phyloP scores from a whole-genome alignment of 2,888 invertebrate species.

The Amblyjoppa proteus region DNA sequence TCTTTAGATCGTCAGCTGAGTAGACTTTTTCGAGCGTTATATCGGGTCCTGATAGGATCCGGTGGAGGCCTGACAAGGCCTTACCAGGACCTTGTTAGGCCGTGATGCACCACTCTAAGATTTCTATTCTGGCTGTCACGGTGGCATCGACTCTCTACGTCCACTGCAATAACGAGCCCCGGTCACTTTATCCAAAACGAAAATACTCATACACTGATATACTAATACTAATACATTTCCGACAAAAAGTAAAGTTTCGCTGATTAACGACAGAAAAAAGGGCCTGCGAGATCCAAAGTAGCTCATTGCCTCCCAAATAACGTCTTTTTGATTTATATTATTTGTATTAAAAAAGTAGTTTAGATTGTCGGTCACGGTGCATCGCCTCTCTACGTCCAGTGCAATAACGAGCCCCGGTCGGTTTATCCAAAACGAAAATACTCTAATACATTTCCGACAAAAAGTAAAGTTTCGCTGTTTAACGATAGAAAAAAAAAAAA shows the following conservation, averaged over 20 bases:
- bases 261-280: slow-evolving; percentile 17
- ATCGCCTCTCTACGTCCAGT: background rate
- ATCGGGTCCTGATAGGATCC: too few species aligned
- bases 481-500: slow-evolving; percentile 10
- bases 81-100: too few species aligned
- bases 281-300: slow-evolving; percentile 73
- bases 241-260: slow-evolving; percentile 28
- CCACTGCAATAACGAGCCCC: background rate
- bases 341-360: too few species aligned
- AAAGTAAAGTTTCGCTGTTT: slow-evolving; percentile 29
- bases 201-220: background rate
- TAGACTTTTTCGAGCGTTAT: too few species aligned
- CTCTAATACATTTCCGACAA: background rate
- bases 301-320: slow-evolving; percentile 78
- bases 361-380: background rate
- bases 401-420: background rate
- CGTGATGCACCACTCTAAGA: too few species aligned
- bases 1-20: slow-evolving; percentile 20
- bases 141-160: background rate
- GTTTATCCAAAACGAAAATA: slow-evolving; percentile 5
- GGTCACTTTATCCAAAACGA: slow-evolving; percentile 1
- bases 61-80: too few species aligned
- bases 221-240: background rate
- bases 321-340: too few species aligned
- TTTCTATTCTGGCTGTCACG: too few species aligned